Conservation (phyloP, 2,113 vertebrate species). For the Cyprinodon tularosa region DNA sequence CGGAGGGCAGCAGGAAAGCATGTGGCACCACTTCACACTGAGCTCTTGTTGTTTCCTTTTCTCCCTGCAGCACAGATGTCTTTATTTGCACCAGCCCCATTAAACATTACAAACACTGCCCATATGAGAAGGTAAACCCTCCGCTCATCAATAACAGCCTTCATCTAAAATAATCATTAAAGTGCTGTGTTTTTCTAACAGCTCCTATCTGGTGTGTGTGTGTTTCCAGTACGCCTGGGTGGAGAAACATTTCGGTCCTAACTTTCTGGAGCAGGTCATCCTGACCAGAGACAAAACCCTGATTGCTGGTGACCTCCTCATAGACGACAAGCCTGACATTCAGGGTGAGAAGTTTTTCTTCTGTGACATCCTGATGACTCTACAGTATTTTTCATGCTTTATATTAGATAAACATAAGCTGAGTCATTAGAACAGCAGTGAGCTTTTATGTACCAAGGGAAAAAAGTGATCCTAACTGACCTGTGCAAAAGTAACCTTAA, state of each 20-base stretch:
- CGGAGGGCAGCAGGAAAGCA: background rate
- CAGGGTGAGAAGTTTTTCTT: slow-evolving; percentile 73
- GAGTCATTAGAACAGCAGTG: background rate
- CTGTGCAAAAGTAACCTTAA: background rate
- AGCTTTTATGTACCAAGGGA: background rate
- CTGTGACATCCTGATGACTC: background rate
- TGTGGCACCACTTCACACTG: background rate
- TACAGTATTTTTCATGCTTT: background rate
- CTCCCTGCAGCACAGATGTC: slow-evolving; percentile 88
- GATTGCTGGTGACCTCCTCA: slow-evolving; percentile 90
- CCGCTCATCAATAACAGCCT: slow-evolving; percentile 8
- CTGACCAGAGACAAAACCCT: slow-evolving; percentile 94
- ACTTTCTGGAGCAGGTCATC: slow-evolving; percentile 91
- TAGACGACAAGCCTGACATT: slow-evolving; percentile 93
- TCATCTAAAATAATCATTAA: background rate
- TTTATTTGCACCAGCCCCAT: slow-evolving; percentile 98
- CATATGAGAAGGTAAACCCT: slow-evolving; percentile 91
- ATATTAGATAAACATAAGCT: background rate
- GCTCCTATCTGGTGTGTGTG: slow-evolving; percentile 15
- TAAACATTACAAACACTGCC: slow-evolving; percentile 89
- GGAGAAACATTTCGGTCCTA: slow-evolving; percentile 89
- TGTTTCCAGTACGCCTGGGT: slow-evolving; percentile 91
- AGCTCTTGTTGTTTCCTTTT: slow-evolving; percentile 29
- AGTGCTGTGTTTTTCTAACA: slow-evolving; percentile 17
- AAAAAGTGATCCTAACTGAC: background rate